phyloP scores from a whole-genome alignment of 1,140 invertebrate genomes.

The Parapsyche elsis region DNA sequence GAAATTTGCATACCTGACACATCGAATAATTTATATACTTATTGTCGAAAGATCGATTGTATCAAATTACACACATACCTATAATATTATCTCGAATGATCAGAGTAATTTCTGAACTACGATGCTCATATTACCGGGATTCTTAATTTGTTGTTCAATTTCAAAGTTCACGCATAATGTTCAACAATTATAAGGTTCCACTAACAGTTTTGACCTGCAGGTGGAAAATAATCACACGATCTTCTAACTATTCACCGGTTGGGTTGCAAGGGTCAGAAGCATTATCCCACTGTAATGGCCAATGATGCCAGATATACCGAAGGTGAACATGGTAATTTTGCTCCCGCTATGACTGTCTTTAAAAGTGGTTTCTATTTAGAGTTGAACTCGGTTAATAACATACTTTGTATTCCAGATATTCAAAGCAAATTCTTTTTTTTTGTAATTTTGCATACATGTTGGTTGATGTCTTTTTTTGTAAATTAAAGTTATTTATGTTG shows the following conservation, averaged over 20 bases:
- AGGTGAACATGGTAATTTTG: neutral
- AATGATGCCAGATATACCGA: neutral
- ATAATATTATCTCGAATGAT: neutral
- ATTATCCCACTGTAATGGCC: neutral
- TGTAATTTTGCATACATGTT: neutral
- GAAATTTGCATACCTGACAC: neutral
- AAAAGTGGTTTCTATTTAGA: no score
- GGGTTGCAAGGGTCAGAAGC: constrained; percentile 39
- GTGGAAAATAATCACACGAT: constrained; percentile 49
- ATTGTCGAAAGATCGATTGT: no score
- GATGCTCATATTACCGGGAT: neutral
- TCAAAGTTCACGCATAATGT: neutral
- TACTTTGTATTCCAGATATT: neutral
- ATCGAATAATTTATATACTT: no score
- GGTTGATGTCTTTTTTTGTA: neutral
- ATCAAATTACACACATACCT: no score
- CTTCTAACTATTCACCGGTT: constrained; percentile 21
- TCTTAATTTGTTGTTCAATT: neutral
- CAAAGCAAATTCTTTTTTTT: neutral
- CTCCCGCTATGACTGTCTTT: no score
- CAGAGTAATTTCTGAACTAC: no score
- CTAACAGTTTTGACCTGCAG: constrained; percentile 34
- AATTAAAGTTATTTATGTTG: neutral
- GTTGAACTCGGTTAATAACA: no score
- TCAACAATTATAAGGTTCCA: constrained; percentile 42